phyloP scores from a whole-genome alignment of 2,113 vertebrate genomes.

The Okapia johnstoni region DNA sequence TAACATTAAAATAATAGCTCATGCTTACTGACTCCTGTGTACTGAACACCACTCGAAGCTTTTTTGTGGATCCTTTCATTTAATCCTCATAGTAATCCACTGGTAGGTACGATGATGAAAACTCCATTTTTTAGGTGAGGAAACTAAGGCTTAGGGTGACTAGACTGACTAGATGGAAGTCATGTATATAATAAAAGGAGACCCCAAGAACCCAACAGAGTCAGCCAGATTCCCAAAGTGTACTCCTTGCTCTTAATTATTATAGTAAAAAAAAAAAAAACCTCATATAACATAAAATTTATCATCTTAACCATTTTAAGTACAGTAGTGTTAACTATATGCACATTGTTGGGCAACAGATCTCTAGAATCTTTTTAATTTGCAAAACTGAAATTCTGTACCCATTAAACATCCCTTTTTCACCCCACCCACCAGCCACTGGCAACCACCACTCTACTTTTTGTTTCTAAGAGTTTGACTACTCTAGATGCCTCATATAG shows the following conservation, averaged over 20 bases:
- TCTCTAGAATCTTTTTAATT: background rate
- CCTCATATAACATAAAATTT: background rate
- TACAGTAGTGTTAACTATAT: background rate
- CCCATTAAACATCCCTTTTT: background rate
- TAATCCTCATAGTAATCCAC: background rate
- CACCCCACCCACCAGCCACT: background rate
- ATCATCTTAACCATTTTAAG: background rate
- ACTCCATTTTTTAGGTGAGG: background rate
- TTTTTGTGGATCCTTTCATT: background rate
- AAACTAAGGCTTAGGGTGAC: background rate
- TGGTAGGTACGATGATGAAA: background rate
- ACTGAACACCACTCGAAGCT: too few species aligned
- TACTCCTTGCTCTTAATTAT: background rate
- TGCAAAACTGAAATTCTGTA: background rate
- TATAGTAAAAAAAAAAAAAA: background rate
- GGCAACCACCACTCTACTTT: background rate
- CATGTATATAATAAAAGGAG: background rate
- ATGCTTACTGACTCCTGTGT: background rate
- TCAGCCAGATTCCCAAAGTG: background rate
- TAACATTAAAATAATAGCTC: background rate
- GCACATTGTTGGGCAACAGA: background rate
- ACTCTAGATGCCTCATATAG: background rate
- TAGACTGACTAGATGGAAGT: background rate
- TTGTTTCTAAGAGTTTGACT: background rate
- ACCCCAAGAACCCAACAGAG: background rate